Base-by-base conservation (phyloP, 2,888 invertebrate species). In the Priocnemis perturbator region DNA sequence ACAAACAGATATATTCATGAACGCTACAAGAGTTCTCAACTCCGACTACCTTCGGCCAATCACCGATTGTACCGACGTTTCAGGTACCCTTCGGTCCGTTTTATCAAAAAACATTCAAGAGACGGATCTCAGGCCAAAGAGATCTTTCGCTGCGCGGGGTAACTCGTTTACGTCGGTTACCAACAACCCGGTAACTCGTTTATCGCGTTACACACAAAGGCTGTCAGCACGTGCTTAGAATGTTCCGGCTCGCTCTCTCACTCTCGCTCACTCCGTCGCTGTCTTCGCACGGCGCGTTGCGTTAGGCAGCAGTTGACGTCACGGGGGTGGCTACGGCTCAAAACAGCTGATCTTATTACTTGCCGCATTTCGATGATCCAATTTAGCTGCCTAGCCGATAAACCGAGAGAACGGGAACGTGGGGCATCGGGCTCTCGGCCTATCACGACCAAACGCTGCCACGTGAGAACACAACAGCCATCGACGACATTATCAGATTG, bases 301-400 rank as follows among this genome's bases (percentile, higher is more conserved):
- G 7, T 37, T 30, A 37, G 9, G 59, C 44, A 0, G 19, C 55
- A 15, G 19, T 48, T 47, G 55, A 63, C 67, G 73, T 70, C 56
- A 62, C 60, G 30, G 44, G 30, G 53, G 60, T 19, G 26, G 14
- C 5, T 45, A 3, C 3, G 63, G 67, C 47, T 15, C 45, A 15
- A 45, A 58, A 11, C 57, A 37, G 58, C 64, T 73, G 67, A 76
- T 74, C 71, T 61, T 67, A 64, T 76, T 71, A 69, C 63, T 17
- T 50, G 19, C 66, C 50, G 66, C 60, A 64, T 69, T 65, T 65
- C 61, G 65, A 67, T 74, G 67, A 74, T 71, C 60, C 63, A 71
- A 76, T 76, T 74, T 60, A 20, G 21, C 23, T 53, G 48, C 14
- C 57, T 26, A 14, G 37, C 19, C 37, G 30, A 60, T 50, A 47